Evolutionary conservation across 2,888 invertebrate genomes (phyloP).

Genomic region (Calliopum simillimum): DNA sequence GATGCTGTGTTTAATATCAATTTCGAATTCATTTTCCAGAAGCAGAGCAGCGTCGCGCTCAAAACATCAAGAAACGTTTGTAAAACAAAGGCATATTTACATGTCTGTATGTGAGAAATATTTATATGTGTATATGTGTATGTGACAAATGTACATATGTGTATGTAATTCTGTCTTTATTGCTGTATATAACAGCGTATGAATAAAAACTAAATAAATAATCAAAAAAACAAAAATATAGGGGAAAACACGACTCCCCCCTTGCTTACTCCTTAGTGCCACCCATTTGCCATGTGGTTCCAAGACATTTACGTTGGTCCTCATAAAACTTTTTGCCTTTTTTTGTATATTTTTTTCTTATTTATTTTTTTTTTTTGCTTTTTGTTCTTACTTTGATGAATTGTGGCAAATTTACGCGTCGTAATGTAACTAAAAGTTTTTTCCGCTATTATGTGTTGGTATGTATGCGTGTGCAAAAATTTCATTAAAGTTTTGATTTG

Average conservation of each 20-base stretch:
- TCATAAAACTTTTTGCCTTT: slow-evolving; percentile 4
- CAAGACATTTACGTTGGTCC: slow-evolving; percentile 6
- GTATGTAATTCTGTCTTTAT: not conserved
- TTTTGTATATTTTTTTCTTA: not conserved
- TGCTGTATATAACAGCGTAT: slow-evolving; percentile 1
- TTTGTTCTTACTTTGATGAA: slow-evolving; percentile 19
- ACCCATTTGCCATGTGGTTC: not conserved
- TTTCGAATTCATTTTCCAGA: slow-evolving; percentile 26
- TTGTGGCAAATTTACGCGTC: slow-evolving; percentile 31
- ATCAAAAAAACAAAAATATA: not conserved
- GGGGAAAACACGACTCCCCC: not conserved
- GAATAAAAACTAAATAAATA: slow-evolving; percentile 13
- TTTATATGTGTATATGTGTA: not conserved
- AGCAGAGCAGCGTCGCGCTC: no score
- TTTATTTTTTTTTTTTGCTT: not conserved
- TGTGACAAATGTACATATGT: not conserved
- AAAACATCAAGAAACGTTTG: slow-evolving; percentile 9
- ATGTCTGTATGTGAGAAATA: not conserved
- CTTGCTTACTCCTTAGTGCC: not conserved
- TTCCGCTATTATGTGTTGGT: no score
- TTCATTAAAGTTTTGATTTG: slow-evolving; percentile 20
- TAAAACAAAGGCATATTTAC: not conserved
- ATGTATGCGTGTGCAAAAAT: slow-evolving; percentile 4
- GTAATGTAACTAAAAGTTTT: slow-evolving; percentile 14
- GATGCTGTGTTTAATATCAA: slow-evolving; percentile 24